Conservation (phyloP, 2,888 invertebrate genomes). For the Calephelis perditalis region DNA sequence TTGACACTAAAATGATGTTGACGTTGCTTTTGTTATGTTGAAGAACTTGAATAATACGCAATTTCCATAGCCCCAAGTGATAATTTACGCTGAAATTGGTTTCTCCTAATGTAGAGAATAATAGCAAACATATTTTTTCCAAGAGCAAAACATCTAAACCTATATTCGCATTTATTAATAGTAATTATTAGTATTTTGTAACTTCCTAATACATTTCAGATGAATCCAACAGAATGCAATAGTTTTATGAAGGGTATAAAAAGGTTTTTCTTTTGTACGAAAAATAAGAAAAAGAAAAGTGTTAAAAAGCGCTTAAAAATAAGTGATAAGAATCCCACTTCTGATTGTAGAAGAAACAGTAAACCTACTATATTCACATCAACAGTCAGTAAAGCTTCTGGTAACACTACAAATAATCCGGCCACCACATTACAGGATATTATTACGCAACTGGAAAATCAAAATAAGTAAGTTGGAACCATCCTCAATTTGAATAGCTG, state of each 20-base stretch:
- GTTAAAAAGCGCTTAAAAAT: constrained; percentile 32
- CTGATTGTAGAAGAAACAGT: constrained; percentile 40
- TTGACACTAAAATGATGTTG: no score
- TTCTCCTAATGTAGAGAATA: no score
- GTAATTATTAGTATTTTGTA: no score
- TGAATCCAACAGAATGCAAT: constrained; percentile 57
- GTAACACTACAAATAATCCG: constrained; percentile 67
- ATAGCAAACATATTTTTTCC: no score
- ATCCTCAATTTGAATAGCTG: neutral
- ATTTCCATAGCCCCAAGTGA: no score
- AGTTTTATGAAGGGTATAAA: constrained; percentile 66
- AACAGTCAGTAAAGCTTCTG: constrained; percentile 67
- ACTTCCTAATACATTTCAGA: constrained; percentile 40
- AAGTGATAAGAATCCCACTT: constrained; percentile 12
- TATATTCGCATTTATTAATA: no score
- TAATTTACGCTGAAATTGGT: no score
- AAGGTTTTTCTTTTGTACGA: constrained; percentile 68
- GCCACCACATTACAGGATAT: constrained; percentile 82
- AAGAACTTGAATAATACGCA: no score
- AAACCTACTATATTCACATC: constrained; percentile 61
- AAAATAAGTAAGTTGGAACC: constrained; percentile 70
- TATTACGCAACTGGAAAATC: constrained; percentile 83
- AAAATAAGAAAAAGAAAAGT: constrained; percentile 53
- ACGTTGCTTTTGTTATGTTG: no score
- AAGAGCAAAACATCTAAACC: no score